Evolutionary conservation across 2,113 vertebrate genomes (phyloP), one percentile per base, ranked within the genome.

Genomic region (Mustela nigripes): DNA sequence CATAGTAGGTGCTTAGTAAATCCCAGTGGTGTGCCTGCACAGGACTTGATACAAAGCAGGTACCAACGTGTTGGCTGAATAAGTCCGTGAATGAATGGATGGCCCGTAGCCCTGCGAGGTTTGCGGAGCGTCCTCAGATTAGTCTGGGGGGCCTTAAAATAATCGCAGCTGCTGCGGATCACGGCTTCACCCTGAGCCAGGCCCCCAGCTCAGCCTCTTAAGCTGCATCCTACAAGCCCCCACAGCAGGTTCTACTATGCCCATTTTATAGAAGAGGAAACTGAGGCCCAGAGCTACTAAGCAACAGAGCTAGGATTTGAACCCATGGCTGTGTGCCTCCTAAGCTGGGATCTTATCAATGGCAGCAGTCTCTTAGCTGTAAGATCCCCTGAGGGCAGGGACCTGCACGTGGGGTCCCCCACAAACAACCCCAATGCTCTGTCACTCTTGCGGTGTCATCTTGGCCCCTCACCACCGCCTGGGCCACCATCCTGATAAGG

Each of bases 201-300:
- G 76, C 24, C 63, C 67, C 24, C 18, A 19, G 83, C 53, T 24
- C 65, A 5, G 21, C 12, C 45, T 87, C 88, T 48, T 4, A 31
- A 1, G 42, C 84, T 71, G 76, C 1, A 7, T 28, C 67, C 67
- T 28, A 39, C 16, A 24, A 48, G 33, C 58, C 31, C 2, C 7
- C 31, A 62, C 12, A 33, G 33, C 36, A 84, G 58, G 15, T 15
- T 82, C 56, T 65, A 73, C 3, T 60, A 6, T 1, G 78, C 31
- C 76, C 86, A 76, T 42, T 62, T 42, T 12, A 79, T 24, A 82
- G 89, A 94, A 7, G 60, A 96, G 53, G 78, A 91, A 96, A 93
- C 80, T 8, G 58, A 97, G 91, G 36, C 45, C 71, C 39, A 73
- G 18, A 62, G 53, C 26, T 56, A 42, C 60, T 22, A 56, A 56